phyloP scores from a whole-genome alignment of 2,797 vertebrate species.

The Muscicapa striata region DNA sequence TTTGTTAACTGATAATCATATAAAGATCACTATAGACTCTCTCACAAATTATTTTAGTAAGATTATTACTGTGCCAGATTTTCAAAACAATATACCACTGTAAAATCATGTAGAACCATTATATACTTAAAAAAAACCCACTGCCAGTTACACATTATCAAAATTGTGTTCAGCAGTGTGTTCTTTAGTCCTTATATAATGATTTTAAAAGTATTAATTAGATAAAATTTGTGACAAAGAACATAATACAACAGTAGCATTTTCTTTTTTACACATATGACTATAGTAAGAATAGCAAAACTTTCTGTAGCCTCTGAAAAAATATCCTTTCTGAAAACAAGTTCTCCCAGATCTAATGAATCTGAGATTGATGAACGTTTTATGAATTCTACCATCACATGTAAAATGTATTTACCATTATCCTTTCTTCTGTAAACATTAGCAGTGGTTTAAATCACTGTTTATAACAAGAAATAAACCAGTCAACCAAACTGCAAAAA shows the following conservation, averaged over 20 bases:
- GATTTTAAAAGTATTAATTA: neutral
- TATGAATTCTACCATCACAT: neutral
- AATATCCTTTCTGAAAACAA: neutral
- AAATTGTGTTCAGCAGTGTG: neutral
- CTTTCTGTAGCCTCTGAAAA: neutral
- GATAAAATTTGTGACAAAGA: neutral
- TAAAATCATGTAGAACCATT: neutral
- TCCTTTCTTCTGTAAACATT: neutral
- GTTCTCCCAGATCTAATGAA: neutral
- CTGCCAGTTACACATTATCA: neutral
- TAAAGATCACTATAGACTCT: neutral
- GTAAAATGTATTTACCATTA: neutral
- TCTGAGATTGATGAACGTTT: neutral
- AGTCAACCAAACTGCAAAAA: neutral
- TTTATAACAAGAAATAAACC: neutral
- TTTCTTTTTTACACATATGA: neutral
- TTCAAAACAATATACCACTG: neutral
- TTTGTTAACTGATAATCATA: neutral
- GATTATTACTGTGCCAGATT: neutral
- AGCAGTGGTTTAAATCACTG: neutral
- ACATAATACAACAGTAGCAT: neutral
- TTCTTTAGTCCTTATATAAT: neutral
- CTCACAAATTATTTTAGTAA: neutral
- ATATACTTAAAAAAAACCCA: neutral
- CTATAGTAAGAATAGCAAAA: neutral